Evolutionary conservation across 2,888 invertebrate species (phyloP).

Genomic region (Esperia sulphurella): DNA sequence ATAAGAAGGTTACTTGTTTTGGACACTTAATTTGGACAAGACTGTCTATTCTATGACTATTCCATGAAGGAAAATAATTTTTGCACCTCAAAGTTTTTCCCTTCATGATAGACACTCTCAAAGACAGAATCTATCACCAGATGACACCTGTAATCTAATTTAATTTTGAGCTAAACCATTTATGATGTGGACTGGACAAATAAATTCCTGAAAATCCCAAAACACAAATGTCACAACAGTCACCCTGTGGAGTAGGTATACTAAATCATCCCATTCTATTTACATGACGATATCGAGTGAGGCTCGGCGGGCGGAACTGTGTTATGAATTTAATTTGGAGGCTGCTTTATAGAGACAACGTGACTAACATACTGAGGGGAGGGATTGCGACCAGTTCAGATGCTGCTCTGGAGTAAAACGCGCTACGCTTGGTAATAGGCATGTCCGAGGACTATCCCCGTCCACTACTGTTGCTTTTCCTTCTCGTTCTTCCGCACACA

Average conservation of each 20-base stretch:
- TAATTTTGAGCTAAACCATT: too few relatives aligned
- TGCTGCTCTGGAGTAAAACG: conserved; percentile 13
- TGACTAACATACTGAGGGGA: conserved; percentile 29
- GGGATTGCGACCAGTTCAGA: conserved; percentile 17
- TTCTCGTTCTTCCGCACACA: too few relatives aligned
- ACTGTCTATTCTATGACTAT: too few relatives aligned
- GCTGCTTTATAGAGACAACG: conserved; percentile 37
- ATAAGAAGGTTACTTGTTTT: too few relatives aligned
- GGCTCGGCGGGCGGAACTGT: conserved; percentile 9
- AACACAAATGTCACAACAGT: not conserved
- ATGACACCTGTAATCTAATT: too few relatives aligned
- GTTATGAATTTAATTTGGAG: conserved; percentile 46
- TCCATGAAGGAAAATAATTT: too few relatives aligned
- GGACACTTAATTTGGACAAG: too few relatives aligned
- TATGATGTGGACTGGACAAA: not conserved
- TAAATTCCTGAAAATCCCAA: not conserved
- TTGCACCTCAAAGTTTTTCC: too few relatives aligned
- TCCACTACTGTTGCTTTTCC: too few relatives aligned
- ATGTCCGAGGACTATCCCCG: too few relatives aligned
- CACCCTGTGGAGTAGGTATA: not conserved
- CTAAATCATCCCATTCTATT: conserved; percentile 4
- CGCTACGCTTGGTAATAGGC: not conserved
- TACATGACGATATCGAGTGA: conserved; percentile 8
- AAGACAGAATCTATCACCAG: too few relatives aligned
- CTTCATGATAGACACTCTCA: too few relatives aligned